Evolutionary conservation across 2,888 invertebrate genomes (phyloP), one percentile per base, ranked within the genome.

Genomic region (Morpho deidamia): DNA sequence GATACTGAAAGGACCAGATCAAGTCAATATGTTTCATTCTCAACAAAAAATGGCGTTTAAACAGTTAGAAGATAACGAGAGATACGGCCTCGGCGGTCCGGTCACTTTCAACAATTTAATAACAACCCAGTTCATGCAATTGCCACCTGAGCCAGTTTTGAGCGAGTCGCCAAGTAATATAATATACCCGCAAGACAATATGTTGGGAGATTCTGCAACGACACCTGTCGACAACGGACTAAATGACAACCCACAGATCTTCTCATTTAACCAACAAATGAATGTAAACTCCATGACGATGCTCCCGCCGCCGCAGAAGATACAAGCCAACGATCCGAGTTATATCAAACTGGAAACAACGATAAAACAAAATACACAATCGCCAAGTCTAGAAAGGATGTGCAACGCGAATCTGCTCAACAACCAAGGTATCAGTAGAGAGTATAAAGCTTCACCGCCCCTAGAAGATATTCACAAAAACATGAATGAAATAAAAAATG

Each of bases 21-120:
- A 87, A 58, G 82, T 81, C 32, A 85, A 89, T 60, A 87, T 85
- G 82, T 90, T 90, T 58, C 86, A 90, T 69, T 86, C 87, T 1
- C 89, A 88, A 59, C 88, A 89, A 58, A 86, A 88, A 67, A 83
- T 89, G 87, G 89, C 88, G 1, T 89, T 89, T 44, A 79, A 81
- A 55, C 72, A 81, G 53, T 62, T 89, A 12, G 88, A 87, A 51
- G 85, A 89, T 51, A 84, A 78, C 54, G 85, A 88, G 58, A 71
- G 89, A 48, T 88, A 78, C 48, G 83, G 87, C 1, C 65, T 89
- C 1, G 80, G 78, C 0, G 73, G 79, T 7, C 84, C 87, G 0
- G 86, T 89, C 37, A 87, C 88, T 0, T 89, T 88, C 53, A 89
- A 89, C 62, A 88, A 89, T 55, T 66, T 89, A 53, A 86, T 87